These are phyloP conservation scores for Calliopum simillimum DNA, from an alignment of 2,888 invertebrate genomes.

Conservation along the genomic window DNA sequence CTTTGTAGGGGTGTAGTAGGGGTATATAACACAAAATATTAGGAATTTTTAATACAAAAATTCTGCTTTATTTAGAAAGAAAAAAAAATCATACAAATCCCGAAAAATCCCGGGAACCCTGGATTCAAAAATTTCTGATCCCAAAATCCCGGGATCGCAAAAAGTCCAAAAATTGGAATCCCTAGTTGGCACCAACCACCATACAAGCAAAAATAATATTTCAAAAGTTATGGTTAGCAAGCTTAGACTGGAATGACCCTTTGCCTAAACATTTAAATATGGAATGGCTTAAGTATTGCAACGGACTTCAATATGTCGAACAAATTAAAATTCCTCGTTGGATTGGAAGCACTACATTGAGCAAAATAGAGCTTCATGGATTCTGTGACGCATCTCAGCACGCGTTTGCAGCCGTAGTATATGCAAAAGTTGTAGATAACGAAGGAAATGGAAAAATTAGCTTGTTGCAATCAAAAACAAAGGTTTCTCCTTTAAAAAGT, in stretches of 20 bases:
- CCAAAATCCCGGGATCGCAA: too few relatives aligned
- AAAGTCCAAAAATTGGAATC: too few relatives aligned
- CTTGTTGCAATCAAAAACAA: constrained; percentile 6
- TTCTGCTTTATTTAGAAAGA: too few relatives aligned
- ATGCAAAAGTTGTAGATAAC: background rate
- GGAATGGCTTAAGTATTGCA: background rate
- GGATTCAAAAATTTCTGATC: too few relatives aligned
- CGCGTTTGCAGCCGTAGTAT: background rate
- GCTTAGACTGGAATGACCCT: background rate
- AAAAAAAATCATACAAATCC: too few relatives aligned
- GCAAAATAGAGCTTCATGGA: background rate
- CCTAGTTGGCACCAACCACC: too few relatives aligned
- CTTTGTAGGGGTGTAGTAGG: too few relatives aligned
- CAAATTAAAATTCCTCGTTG: background rate
- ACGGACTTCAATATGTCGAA: background rate
- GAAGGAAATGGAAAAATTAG: background rate
- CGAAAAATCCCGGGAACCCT: too few relatives aligned
- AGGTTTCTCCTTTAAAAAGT: background rate
- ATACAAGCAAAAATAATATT: too few relatives aligned
- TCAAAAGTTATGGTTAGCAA: too few relatives aligned
- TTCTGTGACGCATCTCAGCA: background rate
- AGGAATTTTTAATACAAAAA: too few relatives aligned
- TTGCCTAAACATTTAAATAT: background rate
- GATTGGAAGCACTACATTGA: background rate
- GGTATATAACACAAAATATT: too few relatives aligned